These are phyloP conservation scores for Xerus inauris DNA, from an alignment of 2,113 vertebrate genomes.

Conservation along the genomic window DNA sequence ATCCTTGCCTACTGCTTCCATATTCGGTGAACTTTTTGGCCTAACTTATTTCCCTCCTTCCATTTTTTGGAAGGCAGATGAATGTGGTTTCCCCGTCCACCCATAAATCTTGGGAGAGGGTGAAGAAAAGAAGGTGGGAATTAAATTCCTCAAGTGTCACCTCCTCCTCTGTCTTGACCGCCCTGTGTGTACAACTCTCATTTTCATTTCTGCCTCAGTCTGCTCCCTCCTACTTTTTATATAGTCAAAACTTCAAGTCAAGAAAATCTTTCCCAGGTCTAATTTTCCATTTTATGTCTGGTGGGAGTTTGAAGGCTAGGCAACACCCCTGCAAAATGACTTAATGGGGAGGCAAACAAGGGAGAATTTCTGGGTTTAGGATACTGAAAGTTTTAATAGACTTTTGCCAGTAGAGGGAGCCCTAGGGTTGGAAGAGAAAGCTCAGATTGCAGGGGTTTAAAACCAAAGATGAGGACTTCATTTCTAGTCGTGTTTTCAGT, in stretches of 20 bases:
- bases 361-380: not conserved
- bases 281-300: constrained; percentile 13
- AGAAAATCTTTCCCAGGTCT: not conserved
- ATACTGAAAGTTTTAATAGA: not conserved
- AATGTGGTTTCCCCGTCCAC: not conserved
- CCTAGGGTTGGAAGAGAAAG: constrained; percentile 16
- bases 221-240: not conserved
- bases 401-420: constrained; percentile 72
- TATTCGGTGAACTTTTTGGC: not conserved
- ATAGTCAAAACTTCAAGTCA: not conserved
- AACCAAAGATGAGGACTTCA: not conserved
- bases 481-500: not conserved
- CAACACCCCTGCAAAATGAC: not conserved
- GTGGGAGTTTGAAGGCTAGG: not conserved
- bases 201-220: not conserved
- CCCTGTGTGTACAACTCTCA: not conserved
- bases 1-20: not conserved
- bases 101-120: not conserved
- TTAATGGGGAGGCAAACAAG: not conserved
- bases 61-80: constrained; percentile 15
- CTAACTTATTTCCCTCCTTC: not conserved
- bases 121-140: not conserved
- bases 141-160: not conserved
- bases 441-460: not conserved
- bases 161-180: not conserved